These are phyloP conservation scores for Thera britannica DNA, from an alignment of 2,888 invertebrate genomes.

Conservation along the genomic window DNA sequence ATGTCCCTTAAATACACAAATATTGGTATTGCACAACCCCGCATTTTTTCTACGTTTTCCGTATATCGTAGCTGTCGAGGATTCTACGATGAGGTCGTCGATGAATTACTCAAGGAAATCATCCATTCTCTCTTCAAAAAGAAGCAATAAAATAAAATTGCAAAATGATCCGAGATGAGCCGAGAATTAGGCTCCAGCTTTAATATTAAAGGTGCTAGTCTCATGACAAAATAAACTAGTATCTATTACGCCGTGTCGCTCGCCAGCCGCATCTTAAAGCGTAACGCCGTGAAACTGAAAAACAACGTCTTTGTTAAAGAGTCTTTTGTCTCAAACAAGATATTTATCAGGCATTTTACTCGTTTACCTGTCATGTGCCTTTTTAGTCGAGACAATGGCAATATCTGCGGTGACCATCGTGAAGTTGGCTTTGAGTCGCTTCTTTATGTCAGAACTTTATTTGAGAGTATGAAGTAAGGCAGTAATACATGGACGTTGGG, in stretches of 20 bases:
- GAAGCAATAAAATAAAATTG: too few relatives aligned
- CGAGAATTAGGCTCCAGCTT: too few relatives aligned
- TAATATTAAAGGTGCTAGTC: not conserved
- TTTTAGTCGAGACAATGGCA: conserved; percentile 24
- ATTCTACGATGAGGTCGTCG: too few relatives aligned
- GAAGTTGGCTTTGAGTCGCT: conserved; percentile 17
- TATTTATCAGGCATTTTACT: conserved; percentile 77
- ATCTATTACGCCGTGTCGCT: conserved; percentile 27
- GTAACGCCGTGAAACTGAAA: conserved; percentile 54
- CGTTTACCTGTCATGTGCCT: conserved; percentile 64
- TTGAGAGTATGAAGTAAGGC: too few relatives aligned
- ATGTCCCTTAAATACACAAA: too few relatives aligned
- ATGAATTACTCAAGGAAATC: too few relatives aligned
- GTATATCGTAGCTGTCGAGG: too few relatives aligned
- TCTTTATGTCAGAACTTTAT: not conserved
- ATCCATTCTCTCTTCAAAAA: too few relatives aligned
- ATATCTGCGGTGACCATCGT: conserved; percentile 22
- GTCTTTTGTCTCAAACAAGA: conserved; percentile 77
- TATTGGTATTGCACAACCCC: too few relatives aligned
- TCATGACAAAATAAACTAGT: conserved; percentile 6
- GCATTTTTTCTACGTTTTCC: too few relatives aligned
- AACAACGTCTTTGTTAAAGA: conserved; percentile 36
- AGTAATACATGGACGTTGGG: too few relatives aligned
- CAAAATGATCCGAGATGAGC: too few relatives aligned
- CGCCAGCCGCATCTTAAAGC: conserved; percentile 28